A percentile compares a stretch with the other conserved stretches of the same genome.
Conservation (phyloP, 2,797 vertebrate genomes). For the Botia almorhae region DNA sequence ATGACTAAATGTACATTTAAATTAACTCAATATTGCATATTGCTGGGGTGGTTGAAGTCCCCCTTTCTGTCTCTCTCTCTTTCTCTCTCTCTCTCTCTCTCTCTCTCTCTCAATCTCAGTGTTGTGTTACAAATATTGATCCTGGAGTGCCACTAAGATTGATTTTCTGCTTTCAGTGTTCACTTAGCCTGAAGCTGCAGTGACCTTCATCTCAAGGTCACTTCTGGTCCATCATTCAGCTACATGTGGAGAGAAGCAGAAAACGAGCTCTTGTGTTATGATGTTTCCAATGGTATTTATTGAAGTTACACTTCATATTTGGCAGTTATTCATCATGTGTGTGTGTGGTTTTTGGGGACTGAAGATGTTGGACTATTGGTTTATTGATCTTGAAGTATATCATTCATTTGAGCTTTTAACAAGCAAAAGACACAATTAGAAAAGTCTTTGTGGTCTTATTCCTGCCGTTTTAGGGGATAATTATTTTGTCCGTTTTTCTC, state of each 20-base stretch:
- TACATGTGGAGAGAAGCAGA: neutral
- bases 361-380: neutral
- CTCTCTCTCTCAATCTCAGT: constrained; percentile 68
- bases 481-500: constrained; percentile 28
- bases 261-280: neutral
- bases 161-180: constrained; percentile 78
- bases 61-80: neutral
- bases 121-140: constrained; percentile 71
- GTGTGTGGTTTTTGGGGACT: neutral
- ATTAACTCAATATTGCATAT: neutral
- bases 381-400: neutral
- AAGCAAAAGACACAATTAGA: neutral
- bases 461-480: constrained; percentile 4
- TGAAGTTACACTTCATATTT: no score
- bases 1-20: no score
- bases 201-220: constrained; percentile 81
- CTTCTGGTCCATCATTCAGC: constrained; percentile 62
- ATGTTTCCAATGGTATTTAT: neutral
- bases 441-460: neutral
- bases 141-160: constrained; percentile 72
- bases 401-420: neutral
- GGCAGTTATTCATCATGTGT: neutral
- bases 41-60: neutral
- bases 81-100: constrained; percentile 48
- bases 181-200: constrained; percentile 72